Evolutionary conservation across 2,113 vertebrate species (phyloP), one percentile per base, ranked within the genome.

Genomic region (Planiliza haematocheilus): DNA sequence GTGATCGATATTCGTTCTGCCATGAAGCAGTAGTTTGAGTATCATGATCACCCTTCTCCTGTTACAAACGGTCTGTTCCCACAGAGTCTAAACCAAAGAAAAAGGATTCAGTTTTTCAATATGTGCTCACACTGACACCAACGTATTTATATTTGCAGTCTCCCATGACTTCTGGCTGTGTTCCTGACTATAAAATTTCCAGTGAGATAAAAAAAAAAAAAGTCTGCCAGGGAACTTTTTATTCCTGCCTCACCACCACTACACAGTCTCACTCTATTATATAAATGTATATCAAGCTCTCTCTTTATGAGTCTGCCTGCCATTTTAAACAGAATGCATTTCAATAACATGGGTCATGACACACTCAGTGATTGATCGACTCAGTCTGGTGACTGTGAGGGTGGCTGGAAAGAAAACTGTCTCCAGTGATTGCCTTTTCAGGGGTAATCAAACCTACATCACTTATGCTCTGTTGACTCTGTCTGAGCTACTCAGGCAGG

Each of bases 111-210:
- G 73, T 65, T 83, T 81, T 78, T 68, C 12, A 3, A 49, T 50
- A 52, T 52, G 60, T 37, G 34, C 52, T 63, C 56, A 67, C 56
- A 69, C 24, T 82, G 84, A 87, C 80, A 87, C 71, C 69, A 51
- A 70, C 65, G 37, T 81, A 75, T 89, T 91, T 76, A 12, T 78
- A 20, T 65, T 61, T 60, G 74, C 89, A 90, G 52, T 93, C 89
- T 93, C 92, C 91, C 92, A 91, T 93, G 92, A 91, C 87, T n/a
- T 66, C 43, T 50, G 66, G 43, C 61, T 66, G 43, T 13, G 70
- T 79, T 70, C 68, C 60, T 18, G 73, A 77, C 43, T 74, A 71
- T 79, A 21, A 46, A 74, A 64, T 88, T 81, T 59, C 81, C 73
- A 66, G 2, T n/a, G 10, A 67, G 38, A 48, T 6, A 61, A 64